Base-by-base conservation (phyloP, 2,888 invertebrate species). In the Mesorhabditis spiculigera region DNA sequence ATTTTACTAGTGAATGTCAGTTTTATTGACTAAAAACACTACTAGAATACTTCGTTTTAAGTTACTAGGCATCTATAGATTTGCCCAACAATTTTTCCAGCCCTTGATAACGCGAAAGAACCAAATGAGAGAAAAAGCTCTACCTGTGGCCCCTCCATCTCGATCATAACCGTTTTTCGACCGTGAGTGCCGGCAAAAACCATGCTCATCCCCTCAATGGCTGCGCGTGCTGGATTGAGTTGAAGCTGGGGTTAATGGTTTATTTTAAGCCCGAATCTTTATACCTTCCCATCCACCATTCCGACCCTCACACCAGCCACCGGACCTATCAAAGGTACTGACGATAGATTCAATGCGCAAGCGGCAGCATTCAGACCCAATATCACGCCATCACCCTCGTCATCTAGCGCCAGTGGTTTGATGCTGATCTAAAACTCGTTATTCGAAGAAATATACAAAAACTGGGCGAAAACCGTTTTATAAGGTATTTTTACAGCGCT, bases 251-350 rank as follows among this genome's bases (percentile, higher is more conserved):
- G 3, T 16, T 3, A 1, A 13, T 8, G 16, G 10, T 43, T 43
- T 66, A 13, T 41, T 44, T 4, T 43, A n/a, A n/a, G 3, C 8
- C 43, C 13, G n/a, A 58, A 74, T 13, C 44, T 58, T 42, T 3
- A 4, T 66, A 70, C 73, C 66, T 68, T 43, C 28, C 91, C 91
- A 79, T 92, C 91, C 69, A 92, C 89, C 68, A 92, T 87, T 2
- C 94, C 96, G 73, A 98, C 88, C 82, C 96, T 89, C 0, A 96
- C 94, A 65, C 97, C 95, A 0, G 93, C 97, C 0, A 98, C 89
- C 0, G 97, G 96, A 4, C 96, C 96, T 85, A 92, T 91, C 95
- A 96, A 96, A 0, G 97, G 97, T 75, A 97, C 93, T 86, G 95
- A 93, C 45, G 97, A 97, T 42, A 96, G 78, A 3, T 92, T 90